phyloP scores from a whole-genome alignment of 1,140 invertebrate genomes.

The Drosophila nigromelanica region DNA sequence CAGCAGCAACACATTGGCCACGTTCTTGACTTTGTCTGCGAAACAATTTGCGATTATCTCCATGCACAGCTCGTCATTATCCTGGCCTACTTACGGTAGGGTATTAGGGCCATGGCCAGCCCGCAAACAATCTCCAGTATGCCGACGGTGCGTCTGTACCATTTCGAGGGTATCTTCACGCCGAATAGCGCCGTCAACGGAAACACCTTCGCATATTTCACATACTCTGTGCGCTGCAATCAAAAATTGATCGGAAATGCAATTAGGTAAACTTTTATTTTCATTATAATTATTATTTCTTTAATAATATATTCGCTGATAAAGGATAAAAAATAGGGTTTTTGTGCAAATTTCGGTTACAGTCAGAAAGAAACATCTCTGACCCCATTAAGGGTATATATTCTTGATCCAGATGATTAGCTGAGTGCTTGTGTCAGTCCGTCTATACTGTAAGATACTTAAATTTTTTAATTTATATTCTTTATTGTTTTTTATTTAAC shows the following conservation, averaged over 20 bases:
- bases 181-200: slow-evolving; percentile 92
- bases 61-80: not conserved
- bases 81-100: slow-evolving; percentile 89
- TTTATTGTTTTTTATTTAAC: too few relatives aligned
- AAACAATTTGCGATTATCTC: slow-evolving; percentile 13
- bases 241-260: not conserved
- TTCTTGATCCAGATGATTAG: too few relatives aligned
- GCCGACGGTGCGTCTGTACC: slow-evolving; percentile 95
- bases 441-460: too few relatives aligned
- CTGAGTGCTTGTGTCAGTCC: too few relatives aligned
- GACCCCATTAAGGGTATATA: too few relatives aligned
- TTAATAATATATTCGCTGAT: too few relatives aligned
- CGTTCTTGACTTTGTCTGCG: slow-evolving; percentile 94
- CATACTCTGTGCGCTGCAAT: slow-evolving; percentile 97
- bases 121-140: slow-evolving; percentile 95
- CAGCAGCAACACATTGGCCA: slow-evolving; percentile 92
- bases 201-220: slow-evolving; percentile 98
- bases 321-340: too few relatives aligned
- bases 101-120: slow-evolving; percentile 93
- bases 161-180: slow-evolving; percentile 96
- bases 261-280: not conserved
- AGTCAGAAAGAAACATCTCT: too few relatives aligned
- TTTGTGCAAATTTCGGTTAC: too few relatives aligned
- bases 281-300: too few relatives aligned
- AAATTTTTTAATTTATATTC: too few relatives aligned